Conservation (phyloP, 2,797 vertebrate species). For the Telmatherina bonti region DNA sequence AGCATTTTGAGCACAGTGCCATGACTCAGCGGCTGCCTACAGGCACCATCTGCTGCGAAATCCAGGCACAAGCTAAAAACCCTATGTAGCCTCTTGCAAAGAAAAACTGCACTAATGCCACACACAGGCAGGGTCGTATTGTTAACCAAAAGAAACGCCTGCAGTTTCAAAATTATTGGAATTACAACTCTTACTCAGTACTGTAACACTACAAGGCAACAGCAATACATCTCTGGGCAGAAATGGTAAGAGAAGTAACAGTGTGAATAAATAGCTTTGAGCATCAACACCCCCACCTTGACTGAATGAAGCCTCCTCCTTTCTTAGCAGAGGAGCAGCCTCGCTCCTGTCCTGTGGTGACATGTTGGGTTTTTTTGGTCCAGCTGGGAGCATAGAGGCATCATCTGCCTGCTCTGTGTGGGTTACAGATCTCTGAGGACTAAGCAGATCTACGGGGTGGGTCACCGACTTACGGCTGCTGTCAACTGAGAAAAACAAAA, state of each 20-base stretch:
- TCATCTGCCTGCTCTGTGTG: slow-evolving; percentile 50
- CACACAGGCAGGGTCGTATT: not conserved
- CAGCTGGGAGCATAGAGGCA: slow-evolving; percentile 60
- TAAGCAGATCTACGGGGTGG: slow-evolving; percentile 67
- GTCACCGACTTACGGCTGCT: slow-evolving; percentile 83
- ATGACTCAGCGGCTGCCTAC: slow-evolving; percentile 58
- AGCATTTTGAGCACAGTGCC: slow-evolving; percentile 39
- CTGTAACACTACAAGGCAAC: not conserved
- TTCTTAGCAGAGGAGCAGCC: slow-evolving; percentile 67
- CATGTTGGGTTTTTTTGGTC: slow-evolving; percentile 66
- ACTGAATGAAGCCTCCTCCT: slow-evolving; percentile 60
- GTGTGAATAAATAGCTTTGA: not conserved
- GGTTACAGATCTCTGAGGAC: slow-evolving; percentile 56
- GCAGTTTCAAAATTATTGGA: not conserved
- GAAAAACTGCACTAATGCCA: slow-evolving; percentile 6
- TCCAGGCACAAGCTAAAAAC: slow-evolving; percentile 21
- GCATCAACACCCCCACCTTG: slow-evolving; percentile 79
- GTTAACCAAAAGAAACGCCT: not conserved
- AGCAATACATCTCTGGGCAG: not conserved
- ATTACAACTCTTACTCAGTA: not conserved
- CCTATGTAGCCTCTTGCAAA: slow-evolving; percentile 31
- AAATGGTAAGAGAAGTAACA: not conserved
- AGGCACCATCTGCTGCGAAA: slow-evolving; percentile 66
- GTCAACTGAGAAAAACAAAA: slow-evolving; percentile 81
- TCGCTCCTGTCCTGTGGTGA: slow-evolving; percentile 57